Evolutionary conservation across 2,797 vertebrate genomes (phyloP).

Genomic region (Leucoraja ocellata): DNA sequence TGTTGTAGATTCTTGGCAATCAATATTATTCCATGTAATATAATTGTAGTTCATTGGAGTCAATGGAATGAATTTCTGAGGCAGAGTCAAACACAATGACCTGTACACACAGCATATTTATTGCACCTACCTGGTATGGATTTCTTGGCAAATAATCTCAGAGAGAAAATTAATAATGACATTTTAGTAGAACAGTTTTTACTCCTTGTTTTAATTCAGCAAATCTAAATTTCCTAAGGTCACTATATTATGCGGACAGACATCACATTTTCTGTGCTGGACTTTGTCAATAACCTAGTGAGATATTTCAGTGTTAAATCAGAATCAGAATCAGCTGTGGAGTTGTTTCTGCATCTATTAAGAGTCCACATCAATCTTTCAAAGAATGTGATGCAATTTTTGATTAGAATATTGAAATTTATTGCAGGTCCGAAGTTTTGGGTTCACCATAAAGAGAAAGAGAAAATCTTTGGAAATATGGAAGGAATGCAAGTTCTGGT

Average conservation of each 20-base stretch:
- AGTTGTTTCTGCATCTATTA: background rate
- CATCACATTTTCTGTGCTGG: background rate
- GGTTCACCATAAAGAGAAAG: background rate
- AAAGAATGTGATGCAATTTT: background rate
- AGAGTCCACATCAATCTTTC: background rate
- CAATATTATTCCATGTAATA: background rate
- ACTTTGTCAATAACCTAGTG: background rate
- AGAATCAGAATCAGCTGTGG: too few relatives aligned
- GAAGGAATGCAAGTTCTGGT: background rate
- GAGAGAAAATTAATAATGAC: background rate
- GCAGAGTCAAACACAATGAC: too few relatives aligned
- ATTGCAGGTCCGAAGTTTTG: too few relatives aligned
- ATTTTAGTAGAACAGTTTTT: background rate
- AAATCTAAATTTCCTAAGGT: background rate
- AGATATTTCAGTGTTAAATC: background rate
- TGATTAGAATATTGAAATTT: background rate
- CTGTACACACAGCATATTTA: too few relatives aligned
- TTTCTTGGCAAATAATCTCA: background rate
- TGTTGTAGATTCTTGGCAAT: background rate
- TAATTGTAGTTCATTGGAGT: background rate
- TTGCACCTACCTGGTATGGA: too few relatives aligned
- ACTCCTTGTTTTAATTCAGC: background rate
- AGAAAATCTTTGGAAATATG: background rate
- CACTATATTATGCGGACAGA: background rate
- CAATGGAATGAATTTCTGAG: too few relatives aligned